These are phyloP conservation scores for Mythimna vitellina DNA, from an alignment of 2,888 invertebrate species.

Conservation along the genomic window DNA sequence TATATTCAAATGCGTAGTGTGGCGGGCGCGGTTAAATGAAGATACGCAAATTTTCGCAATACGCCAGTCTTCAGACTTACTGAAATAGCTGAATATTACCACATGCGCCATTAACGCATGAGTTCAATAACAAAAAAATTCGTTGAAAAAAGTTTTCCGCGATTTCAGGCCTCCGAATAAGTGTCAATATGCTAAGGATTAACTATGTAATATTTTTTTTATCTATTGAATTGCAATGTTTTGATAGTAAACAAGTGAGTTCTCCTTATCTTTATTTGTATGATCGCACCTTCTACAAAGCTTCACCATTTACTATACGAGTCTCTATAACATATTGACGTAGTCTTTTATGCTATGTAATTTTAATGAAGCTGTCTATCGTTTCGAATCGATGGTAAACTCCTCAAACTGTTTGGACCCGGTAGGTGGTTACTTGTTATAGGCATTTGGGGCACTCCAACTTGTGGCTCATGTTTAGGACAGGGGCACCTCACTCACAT, in stretches of 20 bases:
- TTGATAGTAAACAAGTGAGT: conserved; percentile 16
- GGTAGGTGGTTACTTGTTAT: too few species aligned
- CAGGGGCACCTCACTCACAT: too few species aligned
- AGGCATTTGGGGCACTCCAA: too few species aligned
- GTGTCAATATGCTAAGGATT: not conserved
- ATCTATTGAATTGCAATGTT: conserved; percentile 20
- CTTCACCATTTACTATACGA: conserved; percentile 20
- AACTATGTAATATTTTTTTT: conserved; percentile 16
- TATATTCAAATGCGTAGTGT: conserved; percentile 57
- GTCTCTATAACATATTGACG: conserved; percentile 12
- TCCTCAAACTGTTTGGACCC: too few species aligned
- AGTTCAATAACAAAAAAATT: conserved; percentile 8
- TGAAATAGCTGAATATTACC: conserved; percentile 37
- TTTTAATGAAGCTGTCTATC: not conserved
- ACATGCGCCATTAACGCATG: conserved; percentile 14
- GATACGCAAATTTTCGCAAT: conserved; percentile 39
- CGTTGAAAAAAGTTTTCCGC: not conserved
- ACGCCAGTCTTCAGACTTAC: conserved; percentile 16
- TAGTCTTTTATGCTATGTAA: conserved; percentile 6
- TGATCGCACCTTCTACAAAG: conserved; percentile 34
- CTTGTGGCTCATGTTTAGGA: too few species aligned
- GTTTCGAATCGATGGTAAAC: too few species aligned
- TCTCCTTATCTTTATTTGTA: conserved; percentile 32
- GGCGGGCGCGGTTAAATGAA: conserved; percentile 44
- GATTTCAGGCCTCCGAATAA: not conserved